Conservation (phyloP, 2,113 vertebrate species). For the Sigmodon hispidus region DNA sequence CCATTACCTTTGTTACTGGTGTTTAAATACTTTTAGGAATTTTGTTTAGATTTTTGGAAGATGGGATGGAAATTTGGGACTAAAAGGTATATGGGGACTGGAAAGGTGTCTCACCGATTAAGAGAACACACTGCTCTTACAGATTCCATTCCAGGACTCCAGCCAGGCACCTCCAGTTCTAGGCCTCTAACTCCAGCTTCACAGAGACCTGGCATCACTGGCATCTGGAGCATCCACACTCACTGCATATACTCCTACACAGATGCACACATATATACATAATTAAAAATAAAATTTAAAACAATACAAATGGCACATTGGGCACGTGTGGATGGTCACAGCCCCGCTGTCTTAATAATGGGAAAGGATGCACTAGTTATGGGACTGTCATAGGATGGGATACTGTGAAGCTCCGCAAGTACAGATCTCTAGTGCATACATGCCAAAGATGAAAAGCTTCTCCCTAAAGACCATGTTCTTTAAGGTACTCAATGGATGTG, state of each 20-base stretch:
- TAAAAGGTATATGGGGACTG: background rate
- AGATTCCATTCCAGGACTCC: background rate
- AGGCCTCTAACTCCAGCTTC: background rate
- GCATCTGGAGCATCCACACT: too few relatives aligned
- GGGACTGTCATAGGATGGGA: background rate
- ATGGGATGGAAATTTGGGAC: background rate
- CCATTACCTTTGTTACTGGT: background rate
- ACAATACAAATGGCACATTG: background rate
- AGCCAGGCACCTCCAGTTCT: too few relatives aligned
- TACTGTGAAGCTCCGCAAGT: background rate
- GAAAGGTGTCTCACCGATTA: background rate
- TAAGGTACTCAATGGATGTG: background rate
- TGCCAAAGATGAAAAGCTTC: background rate
- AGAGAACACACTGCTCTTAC: background rate
- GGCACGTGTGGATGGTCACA: background rate
- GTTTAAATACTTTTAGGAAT: background rate
- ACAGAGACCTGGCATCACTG: background rate
- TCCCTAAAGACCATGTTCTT: background rate
- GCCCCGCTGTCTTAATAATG: background rate
- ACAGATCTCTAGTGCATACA: background rate
- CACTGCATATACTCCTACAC: background rate
- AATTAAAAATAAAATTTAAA: background rate
- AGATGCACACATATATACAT: background rate
- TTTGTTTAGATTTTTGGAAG: background rate
- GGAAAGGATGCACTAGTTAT: background rate